phyloP scores from a whole-genome alignment of 2,888 invertebrate genomes.

The Taenaris catops region DNA sequence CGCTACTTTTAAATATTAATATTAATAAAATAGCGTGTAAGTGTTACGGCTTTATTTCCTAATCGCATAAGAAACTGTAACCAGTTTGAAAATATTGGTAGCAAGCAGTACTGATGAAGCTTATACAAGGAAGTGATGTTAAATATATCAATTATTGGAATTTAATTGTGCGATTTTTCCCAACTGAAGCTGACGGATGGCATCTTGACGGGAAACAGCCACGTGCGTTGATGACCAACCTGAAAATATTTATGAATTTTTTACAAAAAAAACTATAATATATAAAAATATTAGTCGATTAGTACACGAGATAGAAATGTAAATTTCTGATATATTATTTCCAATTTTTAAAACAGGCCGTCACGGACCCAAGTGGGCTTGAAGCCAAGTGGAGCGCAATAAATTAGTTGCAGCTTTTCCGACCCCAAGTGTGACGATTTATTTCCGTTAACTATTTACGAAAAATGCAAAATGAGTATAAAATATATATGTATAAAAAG shows the following conservation, averaged over 20 bases:
- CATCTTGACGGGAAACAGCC: conserved; percentile 63
- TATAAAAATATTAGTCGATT: too few relatives aligned
- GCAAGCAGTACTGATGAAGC: conserved; percentile 5
- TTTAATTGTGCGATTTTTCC: conserved; percentile 31
- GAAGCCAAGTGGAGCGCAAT: too few relatives aligned
- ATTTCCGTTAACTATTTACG: too few relatives aligned
- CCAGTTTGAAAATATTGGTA: conserved; percentile 6
- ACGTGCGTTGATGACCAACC: conserved; percentile 53
- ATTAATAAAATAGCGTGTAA: not conserved
- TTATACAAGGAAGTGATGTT: conserved; percentile 4
- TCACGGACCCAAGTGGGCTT: too few relatives aligned
- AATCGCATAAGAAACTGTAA: conserved; percentile 6
- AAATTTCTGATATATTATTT: too few relatives aligned
- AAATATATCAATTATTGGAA: conserved; percentile 23
- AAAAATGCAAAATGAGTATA: too few relatives aligned
- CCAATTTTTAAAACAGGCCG: too few relatives aligned
- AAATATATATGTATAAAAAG: too few relatives aligned
- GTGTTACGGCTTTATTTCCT: conserved; percentile 9
- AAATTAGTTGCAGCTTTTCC: too few relatives aligned
- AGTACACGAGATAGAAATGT: too few relatives aligned
- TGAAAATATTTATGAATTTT: conserved; percentile 29
- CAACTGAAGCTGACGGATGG: conserved; percentile 50
- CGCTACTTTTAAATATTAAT: conserved; percentile 2
- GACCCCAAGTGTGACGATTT: too few relatives aligned
- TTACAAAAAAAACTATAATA: too few relatives aligned